Conservation (phyloP, 2,113 vertebrate species). For the Chiloscyllium plagiosum region DNA sequence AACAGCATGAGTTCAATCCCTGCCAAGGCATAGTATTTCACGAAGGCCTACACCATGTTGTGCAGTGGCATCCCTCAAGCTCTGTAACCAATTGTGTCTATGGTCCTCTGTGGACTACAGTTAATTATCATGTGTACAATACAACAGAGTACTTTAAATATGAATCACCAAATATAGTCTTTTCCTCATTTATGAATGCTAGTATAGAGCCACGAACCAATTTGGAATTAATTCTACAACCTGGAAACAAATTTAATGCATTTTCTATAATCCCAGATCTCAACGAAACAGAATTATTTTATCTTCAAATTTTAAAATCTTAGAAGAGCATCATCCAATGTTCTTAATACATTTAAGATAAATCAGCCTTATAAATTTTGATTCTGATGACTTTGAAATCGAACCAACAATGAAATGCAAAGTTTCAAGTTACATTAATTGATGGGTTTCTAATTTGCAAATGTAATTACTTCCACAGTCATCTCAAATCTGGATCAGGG, state of each 20-base stretch:
- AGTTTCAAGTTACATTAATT: slow-evolving; percentile 33
- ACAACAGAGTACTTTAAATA: neutral
- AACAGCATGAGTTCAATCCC: neutral
- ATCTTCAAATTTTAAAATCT: slow-evolving; percentile 9
- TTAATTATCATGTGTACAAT: neutral
- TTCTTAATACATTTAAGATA: neutral
- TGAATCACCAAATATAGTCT: neutral
- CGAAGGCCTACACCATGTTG: neutral
- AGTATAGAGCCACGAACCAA: no score
- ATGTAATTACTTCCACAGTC: slow-evolving; percentile 28
- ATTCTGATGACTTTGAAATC: slow-evolving; percentile 14
- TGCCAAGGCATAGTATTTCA: neutral
- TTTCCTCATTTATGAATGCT: neutral
- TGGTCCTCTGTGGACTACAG: neutral
- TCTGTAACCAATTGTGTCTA: neutral
- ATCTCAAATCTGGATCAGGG: slow-evolving; percentile 26
- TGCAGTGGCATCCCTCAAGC: neutral
- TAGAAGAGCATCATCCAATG: neutral
- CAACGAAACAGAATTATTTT: neutral
- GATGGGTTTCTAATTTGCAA: slow-evolving; percentile 36
- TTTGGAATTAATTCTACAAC: slow-evolving; percentile 14
- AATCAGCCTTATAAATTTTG: neutral
- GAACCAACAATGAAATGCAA: neutral
- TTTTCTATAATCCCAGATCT: neutral
- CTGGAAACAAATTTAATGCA: neutral